Conservation (phyloP, 2,888 invertebrate genomes). For the Sphecodes monilicornis region DNA sequence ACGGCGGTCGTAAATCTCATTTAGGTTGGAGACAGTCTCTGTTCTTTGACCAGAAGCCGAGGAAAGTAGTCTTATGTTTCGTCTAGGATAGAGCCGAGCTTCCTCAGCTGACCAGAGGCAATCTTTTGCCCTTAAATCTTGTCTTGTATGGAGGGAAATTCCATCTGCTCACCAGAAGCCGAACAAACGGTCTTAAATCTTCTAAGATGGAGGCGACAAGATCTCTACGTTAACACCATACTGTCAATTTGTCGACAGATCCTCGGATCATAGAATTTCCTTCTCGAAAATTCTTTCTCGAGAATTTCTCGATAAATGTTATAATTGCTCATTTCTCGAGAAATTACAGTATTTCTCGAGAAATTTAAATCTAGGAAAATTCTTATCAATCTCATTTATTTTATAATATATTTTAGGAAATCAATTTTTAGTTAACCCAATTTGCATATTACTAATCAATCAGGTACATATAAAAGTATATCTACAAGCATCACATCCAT, state of each 20-base stretch:
- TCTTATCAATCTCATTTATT: no score
- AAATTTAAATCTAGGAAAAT: no score
- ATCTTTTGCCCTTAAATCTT: neutral
- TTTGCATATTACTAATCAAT: no score
- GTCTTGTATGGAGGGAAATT: neutral
- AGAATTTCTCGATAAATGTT: no score
- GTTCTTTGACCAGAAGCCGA: neutral
- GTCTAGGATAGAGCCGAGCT: neutral
- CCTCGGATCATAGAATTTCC: neutral
- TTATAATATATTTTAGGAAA: no score
- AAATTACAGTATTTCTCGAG: no score
- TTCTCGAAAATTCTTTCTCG: no score
- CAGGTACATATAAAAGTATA: no score
- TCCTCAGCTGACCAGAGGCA: neutral
- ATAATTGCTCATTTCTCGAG: no score
- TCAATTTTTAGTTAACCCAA: no score
- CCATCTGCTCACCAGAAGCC: neutral
- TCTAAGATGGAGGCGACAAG: neutral
- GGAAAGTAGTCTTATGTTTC: neutral
- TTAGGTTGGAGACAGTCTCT: neutral
- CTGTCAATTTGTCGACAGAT: neutral
- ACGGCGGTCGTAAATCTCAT: neutral
- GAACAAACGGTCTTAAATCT: neutral
- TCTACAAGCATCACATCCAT: no score
- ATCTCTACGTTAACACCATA: neutral